Evolutionary conservation across 2,797 vertebrate genomes (phyloP), one percentile per base, ranked within the genome.

Genomic region (Phoxinus dragarum): DNA sequence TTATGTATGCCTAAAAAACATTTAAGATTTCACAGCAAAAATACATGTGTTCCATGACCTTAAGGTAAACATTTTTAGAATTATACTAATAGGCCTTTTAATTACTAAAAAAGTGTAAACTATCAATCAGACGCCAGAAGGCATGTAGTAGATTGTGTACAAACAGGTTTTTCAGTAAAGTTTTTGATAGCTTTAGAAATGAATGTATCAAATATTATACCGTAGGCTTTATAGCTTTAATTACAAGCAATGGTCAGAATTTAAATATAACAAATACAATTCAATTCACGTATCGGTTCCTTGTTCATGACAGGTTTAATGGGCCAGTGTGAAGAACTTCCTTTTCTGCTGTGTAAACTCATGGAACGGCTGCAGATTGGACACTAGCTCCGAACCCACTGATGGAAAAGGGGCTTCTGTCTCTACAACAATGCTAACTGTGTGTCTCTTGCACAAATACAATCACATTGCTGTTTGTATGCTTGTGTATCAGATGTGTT

Each of bases 391-490:
- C 0, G 6, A 11, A 68, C 4, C 6, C 42, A 56, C 31, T 31
- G 14, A 47, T 47, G 27, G 42, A 80, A 80, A 66, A 66, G 40
- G 42, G 27, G 19, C 19, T 80, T 69, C 11, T 68, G 27, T 52
- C 72, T 27, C 44, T 49, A 74, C 31, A 34, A 16, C 27, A 34
- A 66, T 66, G 31, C 64, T 66, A 34, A 74, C 44, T 31, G n/a
- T 47, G 71, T 47, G 71, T 52, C 6, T 49, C 64, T 66, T 47
- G 44, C 17, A 67, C 40, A 34, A 67, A 49, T 42, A 74, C 68
- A 79, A 42, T 72, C 42, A 84, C 81, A 75, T 42, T 61, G 31
- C 64, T 72, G 64, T 64, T 52, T 76, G 59, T 66, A 42, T 23
- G n/a, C 36, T 40, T 40, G 68, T 23, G 78, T 21, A 64, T 74